Evolutionary conservation across 1,140 invertebrate species (phyloP), one percentile per base, ranked within the genome.

Genomic region (Orussus abietinus): DNA sequence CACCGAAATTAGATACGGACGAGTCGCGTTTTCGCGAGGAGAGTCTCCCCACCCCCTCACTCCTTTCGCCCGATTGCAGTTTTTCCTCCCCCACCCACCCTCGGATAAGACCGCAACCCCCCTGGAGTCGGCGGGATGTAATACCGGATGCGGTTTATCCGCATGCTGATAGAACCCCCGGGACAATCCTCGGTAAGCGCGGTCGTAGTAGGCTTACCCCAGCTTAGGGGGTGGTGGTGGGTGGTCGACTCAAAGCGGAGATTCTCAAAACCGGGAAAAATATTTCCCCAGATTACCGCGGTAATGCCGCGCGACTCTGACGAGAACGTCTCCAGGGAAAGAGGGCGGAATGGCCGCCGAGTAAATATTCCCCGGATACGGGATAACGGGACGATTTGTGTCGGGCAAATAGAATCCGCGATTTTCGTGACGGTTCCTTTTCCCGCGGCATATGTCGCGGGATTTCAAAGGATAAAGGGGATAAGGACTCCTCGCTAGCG

Each of bases 121-220:
- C 49, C 55, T 51, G 49, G 53, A 49, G 51, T 53, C 28, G 56
- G 45, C 50, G 50, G 46, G 55, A 57, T 57, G 57, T 57, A 62
- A 64, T 62, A 59, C 51, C 48, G 49, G 58, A 57, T 47, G 49
- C 46, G 51, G 53, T 50, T 64, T 64, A 64, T 64, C 59, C 57
- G 48, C 60, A 62, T 60, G 58, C 59, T 64, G 61, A 64, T 64
- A 55, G 51, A 57, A 53, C 56, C 38, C 18, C 38, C 33, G 22
- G 47, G 42, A 45, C 45, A 55, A 63, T 59, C 59, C 55, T 47
- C 37, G 49, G 51, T 61, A 55, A 61, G 53, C 42, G 49, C 50
- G 55, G 45, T 48, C 50, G 38, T 61, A 59, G 52, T 59, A 53
- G 48, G 60, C 58, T 62, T 63, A 62, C 47, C 49, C 34, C 49